phyloP scores from a whole-genome alignment of 2,797 vertebrate species.

The Hypotaenidia okinawae region DNA sequence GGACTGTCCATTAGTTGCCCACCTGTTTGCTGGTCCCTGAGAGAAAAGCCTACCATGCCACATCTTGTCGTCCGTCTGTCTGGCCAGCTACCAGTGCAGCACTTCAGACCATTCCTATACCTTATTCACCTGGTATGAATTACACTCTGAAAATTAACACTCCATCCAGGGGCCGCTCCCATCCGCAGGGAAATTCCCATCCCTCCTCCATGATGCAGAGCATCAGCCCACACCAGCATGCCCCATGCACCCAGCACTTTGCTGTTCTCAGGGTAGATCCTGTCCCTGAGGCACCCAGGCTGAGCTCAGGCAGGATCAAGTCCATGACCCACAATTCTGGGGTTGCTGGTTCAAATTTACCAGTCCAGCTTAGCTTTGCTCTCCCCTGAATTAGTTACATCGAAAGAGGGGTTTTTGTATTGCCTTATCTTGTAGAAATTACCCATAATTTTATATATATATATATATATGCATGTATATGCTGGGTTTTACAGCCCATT shows the following conservation, averaged over 20 bases:
- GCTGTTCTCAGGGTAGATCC: background rate
- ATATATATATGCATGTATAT: slow-evolving; percentile 60
- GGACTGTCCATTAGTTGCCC: background rate
- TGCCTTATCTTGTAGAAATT: slow-evolving; percentile 65
- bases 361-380: background rate
- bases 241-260: background rate
- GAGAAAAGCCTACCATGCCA: background rate
- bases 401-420: slow-evolving; percentile 13
- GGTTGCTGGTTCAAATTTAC: background rate
- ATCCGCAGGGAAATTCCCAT: background rate
- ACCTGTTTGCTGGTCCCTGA: background rate
- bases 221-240: rapidly evolving
- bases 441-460: slow-evolving; percentile 60
- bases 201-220: background rate
- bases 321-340: background rate
- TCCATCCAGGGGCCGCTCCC: background rate
- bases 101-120: background rate
- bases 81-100: background rate
- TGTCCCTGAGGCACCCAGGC: background rate
- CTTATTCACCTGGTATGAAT: background rate
- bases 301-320: background rate
- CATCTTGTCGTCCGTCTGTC: background rate
- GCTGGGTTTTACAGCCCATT: slow-evolving; percentile 72
- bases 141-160: background rate
- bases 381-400: background rate